phyloP scores from a whole-genome alignment of 2,797 vertebrate species.

The Anguilla megastoma region DNA sequence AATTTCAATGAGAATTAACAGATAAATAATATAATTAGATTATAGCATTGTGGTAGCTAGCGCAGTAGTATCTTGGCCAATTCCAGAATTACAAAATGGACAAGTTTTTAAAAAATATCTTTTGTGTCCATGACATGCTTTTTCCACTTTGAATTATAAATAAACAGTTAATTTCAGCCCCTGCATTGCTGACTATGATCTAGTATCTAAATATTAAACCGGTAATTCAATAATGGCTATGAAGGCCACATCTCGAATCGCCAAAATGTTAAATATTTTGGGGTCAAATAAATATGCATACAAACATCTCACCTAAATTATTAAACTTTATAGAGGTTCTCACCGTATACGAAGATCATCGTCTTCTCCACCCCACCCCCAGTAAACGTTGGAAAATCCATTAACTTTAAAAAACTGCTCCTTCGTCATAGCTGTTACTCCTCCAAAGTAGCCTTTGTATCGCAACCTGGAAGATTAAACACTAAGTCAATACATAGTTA shows the following conservation, averaged over 20 bases:
- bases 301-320: background rate
- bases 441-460: conserved; percentile 93
- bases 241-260: background rate
- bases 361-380: conserved; percentile 98
- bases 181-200: background rate
- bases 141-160: background rate
- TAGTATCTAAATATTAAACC: too few species aligned
- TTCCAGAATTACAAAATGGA: background rate
- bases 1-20: background rate
- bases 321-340: conserved; percentile 32
- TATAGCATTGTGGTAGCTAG: background rate
- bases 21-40: background rate
- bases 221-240: background rate
- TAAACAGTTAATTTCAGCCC: background rate
- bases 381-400: conserved; percentile 95
- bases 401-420: conserved; percentile 89
- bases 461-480: conserved; percentile 72
- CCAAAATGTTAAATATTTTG: background rate
- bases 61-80: background rate
- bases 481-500: background rate
- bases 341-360: conserved; percentile 94
- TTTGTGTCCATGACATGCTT: background rate
- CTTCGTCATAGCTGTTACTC: conserved; percentile 88
- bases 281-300: background rate
- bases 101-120: background rate